Percentiles rank a stretch among this genome's conserved stretches.
phyloP scores from a whole-genome alignment of 2,113 vertebrate genomes.

The Dasypus novemcinctus region DNA sequence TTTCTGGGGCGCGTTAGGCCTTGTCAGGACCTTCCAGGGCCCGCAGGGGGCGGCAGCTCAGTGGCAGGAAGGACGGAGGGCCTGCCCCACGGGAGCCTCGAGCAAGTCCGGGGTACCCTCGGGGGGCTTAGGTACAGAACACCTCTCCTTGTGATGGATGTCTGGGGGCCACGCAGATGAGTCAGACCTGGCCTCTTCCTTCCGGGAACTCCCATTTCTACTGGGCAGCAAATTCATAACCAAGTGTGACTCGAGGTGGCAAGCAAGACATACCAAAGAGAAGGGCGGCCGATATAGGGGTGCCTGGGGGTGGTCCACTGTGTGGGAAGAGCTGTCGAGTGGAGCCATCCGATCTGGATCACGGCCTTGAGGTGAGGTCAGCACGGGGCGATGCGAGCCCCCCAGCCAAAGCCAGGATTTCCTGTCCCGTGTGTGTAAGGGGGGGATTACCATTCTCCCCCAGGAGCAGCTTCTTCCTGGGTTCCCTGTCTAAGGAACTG shows the following conservation, averaged over 20 bases:
- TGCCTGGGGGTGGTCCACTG: background rate
- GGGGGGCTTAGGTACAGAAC: background rate
- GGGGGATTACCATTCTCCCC: background rate
- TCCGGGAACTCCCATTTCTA: background rate
- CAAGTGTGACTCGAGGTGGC: background rate
- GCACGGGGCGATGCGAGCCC: background rate
- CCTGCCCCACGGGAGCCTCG: background rate
- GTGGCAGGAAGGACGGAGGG: background rate
- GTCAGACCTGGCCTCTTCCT: background rate
- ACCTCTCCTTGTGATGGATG: background rate
- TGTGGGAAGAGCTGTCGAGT: background rate
- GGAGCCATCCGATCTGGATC: background rate
- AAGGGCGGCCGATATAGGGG: background rate
- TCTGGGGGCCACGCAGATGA: background rate
- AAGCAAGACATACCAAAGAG: background rate
- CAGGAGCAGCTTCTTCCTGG: background rate
- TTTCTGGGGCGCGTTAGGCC: background rate
- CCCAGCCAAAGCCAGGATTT: background rate
- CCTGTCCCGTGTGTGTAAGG: background rate
- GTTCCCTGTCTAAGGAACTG: background rate
- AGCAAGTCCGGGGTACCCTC: background rate
- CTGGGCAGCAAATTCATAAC: background rate
- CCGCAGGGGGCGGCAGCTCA: accelerated
- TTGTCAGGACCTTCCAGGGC: background rate
- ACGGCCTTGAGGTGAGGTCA: background rate